Evolutionary conservation across 2,113 vertebrate genomes (phyloP), one percentile per base, ranked within the genome.

Genomic region (Callaeas wilsoni): DNA sequence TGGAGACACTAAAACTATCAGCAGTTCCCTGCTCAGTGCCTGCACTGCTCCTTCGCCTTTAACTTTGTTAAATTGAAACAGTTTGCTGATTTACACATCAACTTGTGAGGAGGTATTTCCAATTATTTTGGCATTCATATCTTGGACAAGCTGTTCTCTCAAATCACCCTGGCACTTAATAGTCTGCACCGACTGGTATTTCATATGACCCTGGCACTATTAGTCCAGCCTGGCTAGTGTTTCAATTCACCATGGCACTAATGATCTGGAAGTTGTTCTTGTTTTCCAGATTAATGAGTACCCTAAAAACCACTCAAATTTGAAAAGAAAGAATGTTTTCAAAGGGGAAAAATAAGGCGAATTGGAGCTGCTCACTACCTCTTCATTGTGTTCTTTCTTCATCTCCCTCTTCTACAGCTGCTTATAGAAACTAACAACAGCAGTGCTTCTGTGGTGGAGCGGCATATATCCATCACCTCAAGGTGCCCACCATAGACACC

Each of bases 61-160:
- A 78, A 94, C 63, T 97, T 97, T 90, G 90, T 91, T 94, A 96
- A 97, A 97, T 44, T 93, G 97, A 95, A 98, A 93, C 82, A 95
- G 97, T 97, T 98, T 96, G 91, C 89, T 96, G 96, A 97, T 97
- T 98, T 97, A 97, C 94, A 94, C 87, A 92, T 89, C n/a, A 60
- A 81, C 67, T 88, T 93, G 65, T 93, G 97, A 97, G 75, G 97
- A 97, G 96, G 92, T 92, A 94, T 95, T 97, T 98, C 96, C 98
- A 98, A 96, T 97, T 95, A 97, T 97, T 97, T 98, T 98, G 98
- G 98, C 98, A 98, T 97, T 97, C 18, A 3, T 95, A 94, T 91
- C 91, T 95, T 97, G 97, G 97, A 97, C 98, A 98, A 97, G 97
- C 97, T 97, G 98, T 97, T 98, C 97, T 94, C 96, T 98, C 97